Evolutionary conservation across 2,113 vertebrate genomes (phyloP).

Genomic region (Typhlomys cinereus): DNA sequence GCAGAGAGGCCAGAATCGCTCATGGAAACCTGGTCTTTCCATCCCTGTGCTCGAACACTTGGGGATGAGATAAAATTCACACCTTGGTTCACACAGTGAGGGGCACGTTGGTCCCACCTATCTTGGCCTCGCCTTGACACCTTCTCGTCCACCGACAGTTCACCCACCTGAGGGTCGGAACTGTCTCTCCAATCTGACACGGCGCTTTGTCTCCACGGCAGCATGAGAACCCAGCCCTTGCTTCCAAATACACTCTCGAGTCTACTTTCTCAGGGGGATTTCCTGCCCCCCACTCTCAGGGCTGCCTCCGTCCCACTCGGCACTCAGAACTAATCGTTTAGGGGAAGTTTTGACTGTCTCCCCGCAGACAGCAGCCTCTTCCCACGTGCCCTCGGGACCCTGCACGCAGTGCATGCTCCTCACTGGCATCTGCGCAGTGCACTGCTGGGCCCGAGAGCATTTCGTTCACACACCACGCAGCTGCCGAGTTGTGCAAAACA

Average conservation of each 20-base stretch:
- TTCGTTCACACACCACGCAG: too few relatives aligned
- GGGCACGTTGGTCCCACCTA: too few relatives aligned
- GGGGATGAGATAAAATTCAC: neutral
- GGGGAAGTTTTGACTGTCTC: neutral
- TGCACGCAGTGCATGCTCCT: neutral
- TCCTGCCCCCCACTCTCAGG: neutral
- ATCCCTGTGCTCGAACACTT: neutral
- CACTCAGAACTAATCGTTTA: neutral
- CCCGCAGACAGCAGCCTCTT: neutral
- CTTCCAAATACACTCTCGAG: neutral
- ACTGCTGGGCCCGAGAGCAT: too few relatives aligned
- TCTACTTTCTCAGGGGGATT: neutral
- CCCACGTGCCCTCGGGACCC: too few relatives aligned
- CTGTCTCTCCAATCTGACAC: neutral
- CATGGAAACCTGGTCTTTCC: neutral
- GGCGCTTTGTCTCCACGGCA: neutral
- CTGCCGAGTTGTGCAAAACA: too few relatives aligned
- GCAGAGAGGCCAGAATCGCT: neutral
- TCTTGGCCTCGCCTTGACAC: neutral
- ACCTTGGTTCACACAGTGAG: too few relatives aligned
- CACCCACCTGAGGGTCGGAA: neutral
- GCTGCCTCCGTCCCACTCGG: neutral
- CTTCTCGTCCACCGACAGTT: neutral
- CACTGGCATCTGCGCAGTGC: too few relatives aligned
- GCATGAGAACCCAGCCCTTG: neutral